Conservation (phyloP, 1,140 invertebrate genomes). For the Drosophila tsacasi region DNA sequence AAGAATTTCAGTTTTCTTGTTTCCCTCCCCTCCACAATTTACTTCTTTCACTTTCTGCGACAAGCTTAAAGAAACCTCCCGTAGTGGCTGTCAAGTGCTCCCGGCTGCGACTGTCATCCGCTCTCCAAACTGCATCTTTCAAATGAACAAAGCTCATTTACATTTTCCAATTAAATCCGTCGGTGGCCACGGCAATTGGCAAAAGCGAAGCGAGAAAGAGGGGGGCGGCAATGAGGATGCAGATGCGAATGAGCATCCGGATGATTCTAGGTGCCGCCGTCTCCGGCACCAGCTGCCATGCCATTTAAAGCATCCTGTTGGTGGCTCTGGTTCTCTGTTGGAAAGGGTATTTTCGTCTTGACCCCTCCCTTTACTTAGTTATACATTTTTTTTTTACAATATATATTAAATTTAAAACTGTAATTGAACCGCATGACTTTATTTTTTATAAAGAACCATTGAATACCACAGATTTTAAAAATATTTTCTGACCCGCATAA, state of each 20-base stretch:
- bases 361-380: background rate
- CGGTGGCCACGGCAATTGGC: constrained; percentile 57
- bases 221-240: constrained; percentile 2
- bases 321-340: background rate
- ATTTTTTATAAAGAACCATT: background rate
- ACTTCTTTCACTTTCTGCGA: constrained; percentile 32
- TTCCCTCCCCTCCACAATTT: constrained; percentile 9
- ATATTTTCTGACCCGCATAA: background rate
- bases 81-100: constrained; percentile 65
- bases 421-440: background rate
- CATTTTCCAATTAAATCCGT: constrained; percentile 83
- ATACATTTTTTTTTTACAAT: background rate
- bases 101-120: constrained; percentile 51
- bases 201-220: constrained; percentile 18
- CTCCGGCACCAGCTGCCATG: constrained; percentile 52
- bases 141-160: constrained; percentile 84
- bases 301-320: constrained; percentile 65
- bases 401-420: background rate
- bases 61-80: constrained; percentile 74
- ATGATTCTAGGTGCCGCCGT: constrained; percentile 29
- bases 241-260: constrained; percentile 29
- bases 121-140: constrained; percentile 73
- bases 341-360: background rate
- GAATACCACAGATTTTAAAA: background rate
- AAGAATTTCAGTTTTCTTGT: constrained; percentile 56